A percentile compares a stretch with the other conserved stretches of the same genome.
Conservation (phyloP, 1,140 invertebrate genomes). For the Mercenaria mercenaria region DNA sequence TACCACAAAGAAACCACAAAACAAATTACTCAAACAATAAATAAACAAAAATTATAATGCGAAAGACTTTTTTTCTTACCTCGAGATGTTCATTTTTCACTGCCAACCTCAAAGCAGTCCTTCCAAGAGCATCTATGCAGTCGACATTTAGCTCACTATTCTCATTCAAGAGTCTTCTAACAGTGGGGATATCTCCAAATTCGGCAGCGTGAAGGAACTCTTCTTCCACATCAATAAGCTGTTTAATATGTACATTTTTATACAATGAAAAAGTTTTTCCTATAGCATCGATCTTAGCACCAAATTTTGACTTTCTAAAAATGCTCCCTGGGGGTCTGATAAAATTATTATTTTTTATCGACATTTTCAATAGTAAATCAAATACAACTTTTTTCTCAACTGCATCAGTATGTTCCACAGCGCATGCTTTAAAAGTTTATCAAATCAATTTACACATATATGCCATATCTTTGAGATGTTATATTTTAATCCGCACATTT, state of each 20-base stretch:
- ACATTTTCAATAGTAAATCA: not conserved
- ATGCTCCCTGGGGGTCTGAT: too few relatives aligned
- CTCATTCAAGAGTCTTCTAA: constrained; percentile 73
- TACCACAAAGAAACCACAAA: too few relatives aligned
- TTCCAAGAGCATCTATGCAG: constrained; percentile 76
- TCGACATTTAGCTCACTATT: constrained; percentile 77
- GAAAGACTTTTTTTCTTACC: constrained; percentile 68
- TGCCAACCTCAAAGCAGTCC: constrained; percentile 77
- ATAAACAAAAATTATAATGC: too few relatives aligned
- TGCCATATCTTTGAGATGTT: too few relatives aligned
- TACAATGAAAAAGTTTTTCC: constrained; percentile 61
- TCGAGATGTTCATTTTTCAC: constrained; percentile 82
- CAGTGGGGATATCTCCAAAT: constrained; percentile 76
- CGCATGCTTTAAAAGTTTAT: too few relatives aligned
- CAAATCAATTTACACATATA: too few relatives aligned
- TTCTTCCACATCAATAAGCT: constrained; percentile 72
- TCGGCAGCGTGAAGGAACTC: constrained; percentile 78
- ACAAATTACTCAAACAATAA: too few relatives aligned
- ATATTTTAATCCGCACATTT: too few relatives aligned
- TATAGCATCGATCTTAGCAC: constrained; percentile 33
- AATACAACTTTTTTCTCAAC: too few relatives aligned
- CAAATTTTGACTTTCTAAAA: constrained; percentile 28
- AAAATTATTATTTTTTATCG: not conserved
- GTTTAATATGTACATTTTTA: constrained; percentile 69
- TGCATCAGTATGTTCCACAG: too few relatives aligned